A percentile compares a stretch with the other conserved stretches of the same genome.
Evolutionary conservation across 1,140 invertebrate genomes (phyloP).

Genomic region (Neodiprion virginianus): DNA sequence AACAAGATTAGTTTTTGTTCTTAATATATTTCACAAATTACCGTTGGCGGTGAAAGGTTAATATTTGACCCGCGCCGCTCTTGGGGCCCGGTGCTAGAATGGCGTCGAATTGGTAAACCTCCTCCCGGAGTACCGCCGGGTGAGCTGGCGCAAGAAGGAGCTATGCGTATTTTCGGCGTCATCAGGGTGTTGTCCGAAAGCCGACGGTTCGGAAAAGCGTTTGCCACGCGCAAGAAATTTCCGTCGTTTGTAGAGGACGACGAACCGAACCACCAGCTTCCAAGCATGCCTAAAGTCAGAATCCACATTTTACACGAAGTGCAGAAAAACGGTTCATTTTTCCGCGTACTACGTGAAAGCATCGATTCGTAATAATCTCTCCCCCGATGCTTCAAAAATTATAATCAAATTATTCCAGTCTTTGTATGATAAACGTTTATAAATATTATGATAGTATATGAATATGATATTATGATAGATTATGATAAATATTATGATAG

Average conservation of each 20-base stretch:
- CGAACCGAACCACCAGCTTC: conserved; percentile 75
- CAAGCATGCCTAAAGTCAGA: conserved; percentile 68
- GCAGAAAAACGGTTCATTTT: not conserved
- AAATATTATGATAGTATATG: too few species aligned
- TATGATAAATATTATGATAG: too few species aligned
- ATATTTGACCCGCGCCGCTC: conserved; percentile 84
- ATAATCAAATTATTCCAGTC: not conserved
- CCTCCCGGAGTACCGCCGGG: conserved; percentile 83
- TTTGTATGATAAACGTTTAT: not conserved
- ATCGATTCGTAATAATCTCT: too few species aligned
- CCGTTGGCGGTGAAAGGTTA: conserved; percentile 86
- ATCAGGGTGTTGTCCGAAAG: conserved; percentile 91
- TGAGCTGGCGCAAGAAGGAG: conserved; percentile 84
- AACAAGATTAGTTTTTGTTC: conserved; percentile 13
- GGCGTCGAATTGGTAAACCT: conserved; percentile 81
- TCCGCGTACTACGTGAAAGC: conserved; percentile 19
- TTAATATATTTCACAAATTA: conserved; percentile 59
- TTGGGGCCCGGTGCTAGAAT: conserved; percentile 89
- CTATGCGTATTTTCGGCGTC: conserved; percentile 86
- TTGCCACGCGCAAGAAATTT: conserved; percentile 85
- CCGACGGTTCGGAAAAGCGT: conserved; percentile 81
- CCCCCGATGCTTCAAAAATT: too few species aligned
- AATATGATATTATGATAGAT: not conserved
- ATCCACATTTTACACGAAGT: conserved; percentile 10
- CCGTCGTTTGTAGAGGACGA: conserved; percentile 81